These are phyloP conservation scores for Carcinoscorpius rotundicauda DNA, from an alignment of 1,140 invertebrate species.

Conservation along the genomic window DNA sequence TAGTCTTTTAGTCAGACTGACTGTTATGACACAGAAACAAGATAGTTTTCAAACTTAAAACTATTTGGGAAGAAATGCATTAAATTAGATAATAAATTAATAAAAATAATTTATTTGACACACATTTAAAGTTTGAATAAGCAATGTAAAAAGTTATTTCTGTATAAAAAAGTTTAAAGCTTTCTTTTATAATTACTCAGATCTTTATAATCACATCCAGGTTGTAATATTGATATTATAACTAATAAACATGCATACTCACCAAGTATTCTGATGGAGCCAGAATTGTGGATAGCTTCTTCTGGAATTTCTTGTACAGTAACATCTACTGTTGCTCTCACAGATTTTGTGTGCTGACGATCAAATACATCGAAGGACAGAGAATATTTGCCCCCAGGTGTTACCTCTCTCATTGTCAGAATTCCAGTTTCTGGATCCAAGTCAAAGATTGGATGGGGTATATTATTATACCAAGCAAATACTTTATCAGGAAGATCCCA, in stretches of 20 bases:
- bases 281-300: conserved; percentile 88
- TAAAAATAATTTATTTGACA: too few relatives aligned
- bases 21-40: too few relatives aligned
- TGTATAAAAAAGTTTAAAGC: too few relatives aligned
- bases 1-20: too few relatives aligned
- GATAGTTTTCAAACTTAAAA: too few relatives aligned
- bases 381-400: conserved; percentile 64
- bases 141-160: too few relatives aligned
- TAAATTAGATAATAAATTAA: too few relatives aligned
- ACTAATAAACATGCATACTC: conserved; percentile 1
- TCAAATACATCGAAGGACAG: conserved; percentile 87
- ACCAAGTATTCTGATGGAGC: conserved; percentile 76
- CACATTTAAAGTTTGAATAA: too few relatives aligned
- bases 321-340: conserved; percentile 83
- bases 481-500: conserved; percentile 96
- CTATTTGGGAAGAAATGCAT: too few relatives aligned
- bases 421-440: conserved; percentile 83
- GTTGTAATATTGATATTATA: too few relatives aligned
- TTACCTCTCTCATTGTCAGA: conserved; percentile 87
- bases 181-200: too few relatives aligned
- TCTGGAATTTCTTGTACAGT: conserved; percentile 86
- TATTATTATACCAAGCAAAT: conserved; percentile 76
- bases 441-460: conserved; percentile 58
- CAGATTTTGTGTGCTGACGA: conserved; percentile 81
- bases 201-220: too few relatives aligned